Evolutionary conservation across 2,113 vertebrate genomes (phyloP).

Genomic region (Rattus rattus): DNA sequence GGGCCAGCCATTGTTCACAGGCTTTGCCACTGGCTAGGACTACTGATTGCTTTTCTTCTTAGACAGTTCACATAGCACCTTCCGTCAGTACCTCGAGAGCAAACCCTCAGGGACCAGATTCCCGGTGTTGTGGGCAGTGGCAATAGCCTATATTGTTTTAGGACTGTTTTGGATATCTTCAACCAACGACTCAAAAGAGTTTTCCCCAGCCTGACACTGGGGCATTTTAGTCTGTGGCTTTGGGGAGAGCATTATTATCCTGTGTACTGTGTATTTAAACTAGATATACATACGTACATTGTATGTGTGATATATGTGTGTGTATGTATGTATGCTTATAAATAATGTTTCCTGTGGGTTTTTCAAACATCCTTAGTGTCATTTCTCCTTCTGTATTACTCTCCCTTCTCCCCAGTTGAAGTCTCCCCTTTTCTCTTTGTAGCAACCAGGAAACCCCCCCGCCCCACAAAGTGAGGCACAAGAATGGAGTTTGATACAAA

Average conservation of each 20-base stretch:
- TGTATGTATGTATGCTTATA: neutral
- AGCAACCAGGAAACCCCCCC: neutral
- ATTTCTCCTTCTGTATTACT: neutral
- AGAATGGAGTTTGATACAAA: too few relatives aligned
- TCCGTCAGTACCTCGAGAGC: neutral
- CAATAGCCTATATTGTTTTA: neutral
- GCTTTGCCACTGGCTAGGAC: neutral
- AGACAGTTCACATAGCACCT: neutral
- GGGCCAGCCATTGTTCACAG: neutral
- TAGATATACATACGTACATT: neutral
- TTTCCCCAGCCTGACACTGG: neutral
- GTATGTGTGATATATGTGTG: too few relatives aligned
- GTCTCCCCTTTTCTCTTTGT: too few relatives aligned
- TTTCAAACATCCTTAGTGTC: neutral
- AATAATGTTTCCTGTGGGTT: neutral
- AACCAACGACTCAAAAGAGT: neutral
- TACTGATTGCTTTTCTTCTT: neutral
- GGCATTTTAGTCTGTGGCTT: neutral
- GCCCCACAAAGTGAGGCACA: too few relatives aligned
- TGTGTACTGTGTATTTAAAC: neutral
- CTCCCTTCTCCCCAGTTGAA: neutral
- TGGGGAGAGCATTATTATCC: neutral
- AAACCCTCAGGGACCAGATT: neutral
- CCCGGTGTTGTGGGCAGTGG: neutral
- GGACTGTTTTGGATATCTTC: neutral